phyloP scores from a whole-genome alignment of 2,797 vertebrate species.

The Poeciliopsis presidionis region DNA sequence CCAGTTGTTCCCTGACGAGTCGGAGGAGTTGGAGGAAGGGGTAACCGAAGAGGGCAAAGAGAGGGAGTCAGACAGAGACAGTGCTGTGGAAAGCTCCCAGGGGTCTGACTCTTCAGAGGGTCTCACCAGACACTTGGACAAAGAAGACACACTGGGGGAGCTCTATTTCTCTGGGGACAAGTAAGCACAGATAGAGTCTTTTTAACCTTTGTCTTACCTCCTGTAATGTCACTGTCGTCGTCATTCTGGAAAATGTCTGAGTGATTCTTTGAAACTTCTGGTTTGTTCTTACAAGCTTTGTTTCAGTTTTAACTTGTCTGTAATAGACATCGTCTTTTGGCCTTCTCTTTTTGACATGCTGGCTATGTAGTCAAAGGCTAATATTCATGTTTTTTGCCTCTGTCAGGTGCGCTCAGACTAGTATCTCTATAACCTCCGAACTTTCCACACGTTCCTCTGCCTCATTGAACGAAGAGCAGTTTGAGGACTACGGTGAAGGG shows the following conservation, averaged over 20 bases:
- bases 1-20: constrained; percentile 82
- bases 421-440: constrained; percentile 87
- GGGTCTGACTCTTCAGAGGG: constrained; percentile 86
- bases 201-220: background rate
- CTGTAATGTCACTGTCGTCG: background rate
- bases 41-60: constrained; percentile 73
- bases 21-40: constrained; percentile 76
- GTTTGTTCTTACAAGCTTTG: background rate
- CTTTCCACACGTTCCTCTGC: constrained; percentile 90
- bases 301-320: background rate
- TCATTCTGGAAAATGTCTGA: background rate
- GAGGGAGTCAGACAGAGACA: constrained; percentile 91
- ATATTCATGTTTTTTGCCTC: background rate
- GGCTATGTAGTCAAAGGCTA: background rate
- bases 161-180: constrained; percentile 89
- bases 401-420: constrained; percentile 83
- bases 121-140: constrained; percentile 77
- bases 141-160: constrained; percentile 80
- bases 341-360: background rate
- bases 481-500: constrained; percentile 96
- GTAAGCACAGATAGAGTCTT: constrained; percentile 76
- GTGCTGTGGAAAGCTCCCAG: constrained; percentile 87
- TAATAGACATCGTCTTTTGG: background rate
- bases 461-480: constrained; percentile 96
- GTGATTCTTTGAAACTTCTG: background rate